Evolutionary conservation across 2,113 vertebrate species (phyloP).

Genomic region (Crotalus helleri): DNA sequence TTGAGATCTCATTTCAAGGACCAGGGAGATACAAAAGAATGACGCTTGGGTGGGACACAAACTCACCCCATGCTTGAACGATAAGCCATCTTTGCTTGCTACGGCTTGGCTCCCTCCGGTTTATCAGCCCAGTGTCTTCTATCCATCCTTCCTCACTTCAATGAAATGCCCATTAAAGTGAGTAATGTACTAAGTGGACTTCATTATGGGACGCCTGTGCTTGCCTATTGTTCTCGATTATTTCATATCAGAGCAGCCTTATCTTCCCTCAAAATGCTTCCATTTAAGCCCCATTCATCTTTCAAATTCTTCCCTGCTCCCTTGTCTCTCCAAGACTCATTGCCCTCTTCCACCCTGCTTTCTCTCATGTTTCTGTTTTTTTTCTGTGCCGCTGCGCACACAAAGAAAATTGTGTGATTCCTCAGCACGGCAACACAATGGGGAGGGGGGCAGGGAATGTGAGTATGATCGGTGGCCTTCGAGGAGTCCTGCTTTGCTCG

Average conservation of each 20-base stretch:
- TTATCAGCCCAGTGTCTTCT: slow-evolving; percentile 12
- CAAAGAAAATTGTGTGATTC: neutral
- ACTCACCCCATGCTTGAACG: neutral
- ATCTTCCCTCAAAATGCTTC: slow-evolving; percentile 62
- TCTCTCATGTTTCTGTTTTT: neutral
- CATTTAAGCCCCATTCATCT: slow-evolving; percentile 68
- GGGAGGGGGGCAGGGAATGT: neutral
- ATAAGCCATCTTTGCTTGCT: neutral
- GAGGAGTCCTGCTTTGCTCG: neutral
- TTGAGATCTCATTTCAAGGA: neutral
- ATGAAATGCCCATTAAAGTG: slow-evolving; percentile 53
- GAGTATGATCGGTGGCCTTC: neutral
- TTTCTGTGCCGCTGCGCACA: neutral
- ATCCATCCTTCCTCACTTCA: slow-evolving; percentile 37
- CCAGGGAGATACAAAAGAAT: neutral
- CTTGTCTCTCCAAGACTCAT: neutral
- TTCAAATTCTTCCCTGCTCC: slow-evolving; percentile 30
- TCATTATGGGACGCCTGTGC: slow-evolving; percentile 47
- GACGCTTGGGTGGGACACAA: neutral
- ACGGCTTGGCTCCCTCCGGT: neutral
- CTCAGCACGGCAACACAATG: neutral
- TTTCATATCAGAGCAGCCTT: slow-evolving; percentile 64
- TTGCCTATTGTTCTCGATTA: slow-evolving; percentile 50
- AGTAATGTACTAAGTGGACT: slow-evolving; percentile 63
- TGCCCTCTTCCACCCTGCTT: neutral